phyloP scores from a whole-genome alignment of 2,797 vertebrate species.

The Aplochiton taeniatus region DNA sequence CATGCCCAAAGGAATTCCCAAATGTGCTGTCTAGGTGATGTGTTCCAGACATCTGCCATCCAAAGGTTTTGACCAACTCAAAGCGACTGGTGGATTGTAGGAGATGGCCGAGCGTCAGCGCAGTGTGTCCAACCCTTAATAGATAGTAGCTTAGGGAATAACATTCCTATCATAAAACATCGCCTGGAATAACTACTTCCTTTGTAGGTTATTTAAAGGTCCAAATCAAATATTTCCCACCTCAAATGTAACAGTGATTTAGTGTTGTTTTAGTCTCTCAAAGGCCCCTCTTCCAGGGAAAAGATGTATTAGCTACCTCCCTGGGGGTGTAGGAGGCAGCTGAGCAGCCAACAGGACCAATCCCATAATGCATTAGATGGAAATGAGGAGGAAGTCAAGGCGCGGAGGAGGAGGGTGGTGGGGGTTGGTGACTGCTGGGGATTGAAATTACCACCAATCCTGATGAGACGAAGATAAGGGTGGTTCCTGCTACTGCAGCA shows the following conservation, averaged over 20 bases:
- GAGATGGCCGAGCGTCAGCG: too few relatives aligned
- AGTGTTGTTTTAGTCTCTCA: not conserved
- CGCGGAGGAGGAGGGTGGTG: slow-evolving; percentile 23
- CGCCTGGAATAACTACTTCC: too few relatives aligned
- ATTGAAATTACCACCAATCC: slow-evolving; percentile 1
- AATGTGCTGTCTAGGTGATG: too few relatives aligned
- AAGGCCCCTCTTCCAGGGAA: not conserved
- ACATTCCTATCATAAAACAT: too few relatives aligned
- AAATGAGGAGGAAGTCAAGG: slow-evolving; percentile 26
- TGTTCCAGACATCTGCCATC: too few relatives aligned
- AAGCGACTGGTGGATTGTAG: too few relatives aligned
- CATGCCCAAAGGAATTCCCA: too few relatives aligned
- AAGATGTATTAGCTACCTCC: not conserved
- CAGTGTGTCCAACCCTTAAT: too few relatives aligned
- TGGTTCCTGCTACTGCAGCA: not conserved
- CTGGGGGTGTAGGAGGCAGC: not conserved
- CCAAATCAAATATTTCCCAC: not conserved
- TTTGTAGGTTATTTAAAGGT: too few relatives aligned
- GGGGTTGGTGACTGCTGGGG: slow-evolving; percentile 8
- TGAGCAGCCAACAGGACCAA: slow-evolving; percentile 6
- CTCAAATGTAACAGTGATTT: not conserved
- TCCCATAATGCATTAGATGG: slow-evolving; percentile 14
- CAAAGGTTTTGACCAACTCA: too few relatives aligned
- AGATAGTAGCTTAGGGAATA: too few relatives aligned
- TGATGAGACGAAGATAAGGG: slow-evolving; percentile 11